Evolutionary conservation across 2,797 vertebrate genomes (phyloP), one percentile per base, ranked within the genome.

Genomic region (Protonibea diacanthus): DNA sequence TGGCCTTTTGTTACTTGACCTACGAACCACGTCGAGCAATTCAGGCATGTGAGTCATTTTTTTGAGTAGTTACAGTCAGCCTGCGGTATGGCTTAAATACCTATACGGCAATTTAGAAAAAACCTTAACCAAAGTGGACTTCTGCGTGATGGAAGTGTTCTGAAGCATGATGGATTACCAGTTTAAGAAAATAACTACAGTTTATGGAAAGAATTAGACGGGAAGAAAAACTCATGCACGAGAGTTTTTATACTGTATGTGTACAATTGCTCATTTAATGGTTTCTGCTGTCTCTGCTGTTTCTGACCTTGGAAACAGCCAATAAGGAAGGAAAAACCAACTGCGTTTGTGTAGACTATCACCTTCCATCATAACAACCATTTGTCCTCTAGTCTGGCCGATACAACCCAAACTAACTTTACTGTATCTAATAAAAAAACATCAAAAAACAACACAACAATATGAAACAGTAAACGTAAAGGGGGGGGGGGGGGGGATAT

Each of bases 111-210:
- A 12, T 17, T 58, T 15, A 38, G 17, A 29, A 56, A 27, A 29
- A 42, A 15, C 70, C 53, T 42, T 9, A 0, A 18, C 48, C 42
- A 48, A 44, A 38, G 53, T 38, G 53, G 61, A 80, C 23, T 62
- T 61, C 42, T 58, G 3, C 18, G 29, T 29, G 48, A 71, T 60
- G 4, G 38, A 58, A 73, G 45, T 15, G 12, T 44, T 17, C 21
- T 71, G 29, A 69, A 78, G 55, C 44, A 56, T 91, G 83, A 90
- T 84, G 45, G 76, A 90, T 89, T 53, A 52, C 80, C 61, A 77
- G 57, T 73, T 77, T 53, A 49, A 62, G 15, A 49, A 59, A 80
- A 55, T 59, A 74, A 86, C 67, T 20, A 74, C 20, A 59, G 3
- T 63, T 74, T 59, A 17, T 73, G 25, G 59, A 65, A 67, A 21